A percentile compares a stretch with the other conserved stretches of the same genome.
These are phyloP conservation scores for Drosophila crucigera DNA, from an alignment of 2,888 invertebrate genomes.

Conservation along the genomic window DNA sequence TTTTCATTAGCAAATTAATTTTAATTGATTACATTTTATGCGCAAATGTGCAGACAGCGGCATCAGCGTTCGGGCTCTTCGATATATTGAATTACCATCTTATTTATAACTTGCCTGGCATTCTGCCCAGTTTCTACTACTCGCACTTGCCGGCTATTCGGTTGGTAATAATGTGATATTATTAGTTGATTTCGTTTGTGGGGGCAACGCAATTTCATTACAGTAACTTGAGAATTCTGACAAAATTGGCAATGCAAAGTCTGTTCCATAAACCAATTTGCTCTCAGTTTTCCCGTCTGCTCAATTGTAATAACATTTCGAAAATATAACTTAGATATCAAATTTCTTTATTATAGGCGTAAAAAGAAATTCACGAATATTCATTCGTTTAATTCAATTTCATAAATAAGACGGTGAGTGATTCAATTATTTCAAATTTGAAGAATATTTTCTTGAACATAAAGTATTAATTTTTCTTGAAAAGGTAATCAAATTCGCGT, in stretches of 20 bases:
- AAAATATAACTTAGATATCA: neutral
- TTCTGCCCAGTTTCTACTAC: constrained; percentile 21
- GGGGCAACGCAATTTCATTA: constrained; percentile 46
- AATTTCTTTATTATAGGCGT: neutral
- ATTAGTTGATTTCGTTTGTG: constrained; percentile 47
- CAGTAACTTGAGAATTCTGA: constrained; percentile 41
- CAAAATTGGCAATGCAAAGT: constrained; percentile 38
- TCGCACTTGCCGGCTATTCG: constrained; percentile 10
- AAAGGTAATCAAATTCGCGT: too few species aligned
- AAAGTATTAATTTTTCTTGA: neutral
- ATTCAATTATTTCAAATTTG: neutral
- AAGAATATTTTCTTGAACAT: neutral
- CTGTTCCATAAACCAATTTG: constrained; percentile 35
- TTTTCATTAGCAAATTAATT: constrained; percentile 78
- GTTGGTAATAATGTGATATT: constrained; percentile 48
- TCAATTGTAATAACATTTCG: constrained; percentile 15
- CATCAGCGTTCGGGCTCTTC: constrained; percentile 26
- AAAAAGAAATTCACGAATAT: neutral
- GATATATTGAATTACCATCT: constrained; percentile 72
- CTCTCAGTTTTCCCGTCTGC: constrained; percentile 23
- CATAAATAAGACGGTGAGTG: neutral
- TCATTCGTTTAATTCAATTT: neutral
- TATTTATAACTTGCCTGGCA: constrained; percentile 55
- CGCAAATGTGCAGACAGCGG: constrained; percentile 60
- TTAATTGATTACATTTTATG: constrained; percentile 78